Evolutionary conservation across 2,888 invertebrate species (phyloP), one percentile per base, ranked within the genome.

Genomic region (Xiphydria camelus): DNA sequence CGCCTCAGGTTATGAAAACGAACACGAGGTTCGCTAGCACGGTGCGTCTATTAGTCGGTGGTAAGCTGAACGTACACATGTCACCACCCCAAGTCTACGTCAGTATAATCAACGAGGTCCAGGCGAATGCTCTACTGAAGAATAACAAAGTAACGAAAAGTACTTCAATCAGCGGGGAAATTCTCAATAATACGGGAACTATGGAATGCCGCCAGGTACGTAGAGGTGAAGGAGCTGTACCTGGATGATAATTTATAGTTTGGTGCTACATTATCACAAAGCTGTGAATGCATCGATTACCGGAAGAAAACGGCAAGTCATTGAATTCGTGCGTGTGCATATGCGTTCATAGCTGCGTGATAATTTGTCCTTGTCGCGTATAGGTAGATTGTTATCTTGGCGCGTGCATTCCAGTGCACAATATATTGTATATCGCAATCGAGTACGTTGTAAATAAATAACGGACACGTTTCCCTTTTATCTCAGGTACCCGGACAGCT

Each of bases 1-100:
- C 97, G 4, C 96, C 97, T 0, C 97, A 97, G 77, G 96, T 97
- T 1, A 91, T 97, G 91, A 97, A 97, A 78, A 97, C 95, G 0
- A 94, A 96, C 68, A 95, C 96, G 1, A 83, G 94, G 48, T 97
- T 97, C 78, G 91, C 94, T 17, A 89, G 96, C 17, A 94, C 94
- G 0, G 95, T 97, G 0, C 85, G 96, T 15, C 80, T 96, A 62
- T 76, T 97, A 31, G 93, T 96, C 3, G 96, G 96, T 3, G 92
- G 94, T 1, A 91, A 93, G 70, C 79, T 97, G 9, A 96, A 94
- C 68, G 91, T 96, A 4, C 89, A 94, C 71, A 91, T 94, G 91
- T 91, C 89, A 1, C 93, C 93, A 4, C 96, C 96, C 0, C 85
- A 89, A 70, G 91, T 94, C 7, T 83, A 82, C 61, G 86, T 85